These are phyloP conservation scores for Timema cristinae DNA, from an alignment of 2,888 invertebrate species.

Conservation along the genomic window DNA sequence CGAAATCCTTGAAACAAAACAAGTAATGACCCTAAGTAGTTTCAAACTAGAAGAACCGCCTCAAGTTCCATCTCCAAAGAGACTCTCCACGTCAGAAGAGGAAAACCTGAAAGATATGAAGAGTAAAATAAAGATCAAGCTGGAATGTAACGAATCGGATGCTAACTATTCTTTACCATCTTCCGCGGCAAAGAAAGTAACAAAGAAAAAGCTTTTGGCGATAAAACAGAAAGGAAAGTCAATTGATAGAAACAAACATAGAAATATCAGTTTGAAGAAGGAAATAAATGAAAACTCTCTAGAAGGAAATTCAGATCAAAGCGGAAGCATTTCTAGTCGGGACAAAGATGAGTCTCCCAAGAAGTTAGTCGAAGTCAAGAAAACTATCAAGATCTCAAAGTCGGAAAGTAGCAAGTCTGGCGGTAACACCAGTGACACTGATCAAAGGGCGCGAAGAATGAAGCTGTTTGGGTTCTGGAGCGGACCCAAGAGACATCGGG, in stretches of 20 bases:
- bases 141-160: slow-evolving; percentile 24
- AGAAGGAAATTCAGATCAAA: not conserved
- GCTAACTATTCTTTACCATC: not conserved
- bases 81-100: not conserved
- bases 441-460: slow-evolving; percentile 44
- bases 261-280: slow-evolving; percentile 13
- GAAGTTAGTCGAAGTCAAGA: slow-evolving; percentile 1
- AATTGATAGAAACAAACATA: slow-evolving; percentile 4
- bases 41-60: not conserved
- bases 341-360: slow-evolving; percentile 16
- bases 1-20: not conserved
- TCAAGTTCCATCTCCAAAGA: not conserved
- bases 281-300: not conserved
- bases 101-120: not conserved
- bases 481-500: slow-evolving; percentile 77
- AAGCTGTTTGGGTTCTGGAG: slow-evolving; percentile 66
- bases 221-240: slow-evolving; percentile 11
- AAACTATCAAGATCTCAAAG: slow-evolving; percentile 36
- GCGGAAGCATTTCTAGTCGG: not conserved
- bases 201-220: slow-evolving; percentile 14
- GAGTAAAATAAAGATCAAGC: slow-evolving; percentile 37
- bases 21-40: not conserved
- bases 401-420: slow-evolving; percentile 47
- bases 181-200: slow-evolving; percentile 10
- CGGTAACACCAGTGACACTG: slow-evolving; percentile 32